Conservation (phyloP, 2,888 invertebrate species). For the Cantharis rustica region DNA sequence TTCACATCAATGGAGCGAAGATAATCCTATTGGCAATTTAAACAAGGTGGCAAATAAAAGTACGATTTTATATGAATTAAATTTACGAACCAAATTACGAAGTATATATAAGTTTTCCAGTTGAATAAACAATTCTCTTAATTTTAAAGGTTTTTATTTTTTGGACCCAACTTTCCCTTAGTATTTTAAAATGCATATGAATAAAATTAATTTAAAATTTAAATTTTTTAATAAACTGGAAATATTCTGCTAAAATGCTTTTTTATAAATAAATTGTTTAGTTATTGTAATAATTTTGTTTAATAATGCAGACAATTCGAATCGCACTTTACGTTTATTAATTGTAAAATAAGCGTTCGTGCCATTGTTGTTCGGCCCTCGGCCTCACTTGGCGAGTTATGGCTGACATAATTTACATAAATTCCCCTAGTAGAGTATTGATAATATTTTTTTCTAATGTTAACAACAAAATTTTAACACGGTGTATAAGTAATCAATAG, state of each 20-base stretch:
- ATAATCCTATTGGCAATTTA: slow-evolving; percentile 52
- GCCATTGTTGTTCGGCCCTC: too few species aligned
- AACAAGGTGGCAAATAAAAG: slow-evolving; percentile 42
- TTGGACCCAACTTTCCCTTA: neutral
- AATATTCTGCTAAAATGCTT: neutral
- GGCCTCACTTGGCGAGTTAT: too few species aligned
- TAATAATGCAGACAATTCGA: neutral
- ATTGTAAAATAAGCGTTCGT: too few species aligned
- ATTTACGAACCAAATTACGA: slow-evolving; percentile 33
- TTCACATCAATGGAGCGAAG: slow-evolving; percentile 51
- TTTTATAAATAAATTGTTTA: neutral
- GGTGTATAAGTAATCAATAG: too few species aligned
- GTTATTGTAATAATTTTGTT: neutral
- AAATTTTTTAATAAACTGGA: slow-evolving; percentile 10
- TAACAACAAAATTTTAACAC: too few species aligned
- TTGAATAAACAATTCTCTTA: slow-evolving; percentile 34
- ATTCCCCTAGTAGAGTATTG: too few species aligned
- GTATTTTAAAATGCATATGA: slow-evolving; percentile 14
- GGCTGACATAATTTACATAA: too few species aligned
- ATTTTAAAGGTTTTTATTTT: slow-evolving; percentile 24
- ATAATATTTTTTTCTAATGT: too few species aligned
- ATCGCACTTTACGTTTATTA: too few species aligned
- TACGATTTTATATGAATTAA: slow-evolving; percentile 35
- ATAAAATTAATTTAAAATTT: slow-evolving; percentile 20
- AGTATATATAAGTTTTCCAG: slow-evolving; percentile 37